These are phyloP conservation scores for Hydrozoanthus gracilis DNA, from an alignment of 92 coral and sea anemone species.

Conservation along the genomic window DNA sequence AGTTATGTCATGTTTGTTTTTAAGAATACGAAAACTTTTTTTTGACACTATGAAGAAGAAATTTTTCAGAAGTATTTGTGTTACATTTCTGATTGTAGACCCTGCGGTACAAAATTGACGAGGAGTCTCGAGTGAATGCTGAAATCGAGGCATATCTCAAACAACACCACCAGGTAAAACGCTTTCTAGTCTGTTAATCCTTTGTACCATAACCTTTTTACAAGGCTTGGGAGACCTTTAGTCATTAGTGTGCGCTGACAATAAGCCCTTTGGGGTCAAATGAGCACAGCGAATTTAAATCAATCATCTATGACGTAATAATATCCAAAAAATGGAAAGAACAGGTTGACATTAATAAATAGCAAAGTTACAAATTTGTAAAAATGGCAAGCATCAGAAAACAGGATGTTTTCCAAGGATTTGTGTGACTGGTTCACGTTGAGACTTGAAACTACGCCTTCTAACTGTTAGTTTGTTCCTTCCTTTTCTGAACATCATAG, in stretches of 20 bases:
- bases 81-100: neutral
- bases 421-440: too few relatives aligned
- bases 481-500: too few relatives aligned
- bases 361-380: too few relatives aligned
- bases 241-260: neutral
- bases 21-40: too few relatives aligned
- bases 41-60: too few relatives aligned
- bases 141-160: slow-evolving; percentile 92
- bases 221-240: neutral
- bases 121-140: slow-evolving; percentile 93
- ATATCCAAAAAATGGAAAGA: neutral
- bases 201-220: neutral
- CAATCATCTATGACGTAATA: neutral
- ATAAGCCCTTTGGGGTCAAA: too few relatives aligned
- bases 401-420: too few relatives aligned
- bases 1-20: too few relatives aligned
- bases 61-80: neutral
- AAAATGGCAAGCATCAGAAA: too few relatives aligned
- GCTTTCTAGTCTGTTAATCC: neutral
- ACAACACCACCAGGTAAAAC: slow-evolving; percentile 91
- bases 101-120: slow-evolving; percentile 89
- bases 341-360: too few relatives aligned
- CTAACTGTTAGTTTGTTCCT: too few relatives aligned
- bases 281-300: neutral
- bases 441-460: too few relatives aligned